Base-by-base conservation (phyloP, 2,113 vertebrate species). In the Python bivittatus region DNA sequence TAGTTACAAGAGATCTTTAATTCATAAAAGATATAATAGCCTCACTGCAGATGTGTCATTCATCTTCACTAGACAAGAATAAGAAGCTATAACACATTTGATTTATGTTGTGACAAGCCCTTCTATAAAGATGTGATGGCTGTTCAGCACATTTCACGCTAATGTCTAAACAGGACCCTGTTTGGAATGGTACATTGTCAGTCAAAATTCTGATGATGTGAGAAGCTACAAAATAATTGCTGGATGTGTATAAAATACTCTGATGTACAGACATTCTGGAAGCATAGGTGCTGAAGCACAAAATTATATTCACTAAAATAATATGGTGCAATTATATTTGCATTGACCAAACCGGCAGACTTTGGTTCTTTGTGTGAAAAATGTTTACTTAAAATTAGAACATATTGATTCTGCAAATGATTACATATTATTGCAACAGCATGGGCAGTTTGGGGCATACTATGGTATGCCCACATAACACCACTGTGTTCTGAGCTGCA, bases 41-140 rank as follows among this genome's bases (percentile, higher is more conserved):
- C 79, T 94, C 87, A 25, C 54, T 89, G 88, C 22, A 93, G 90
- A 92, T 61, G 83, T 0, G 2, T 20, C 25, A 87, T n/a, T 95
- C 94, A 93, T 88, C 42, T 96, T 94, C 93, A 88, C 88, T 91
- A 90, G 91, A 57, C 89, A 89, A 89, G 93, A 84, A 64, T 87
- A 90, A 88, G 84, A 72, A 93, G 89, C 84, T 57, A 20, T 90
- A 94, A 94, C 11, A 4, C 83, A 91, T 93, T 68, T 96, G 94
- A 93, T 88, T 29, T 96, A 85, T 96, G 96, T 96, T 96, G 93
- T 96, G 96, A 97, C 96, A 97, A 95, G 86, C 53, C 88, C 0
- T 93, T 90, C 57, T 95, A 57, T 92, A 91, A 95, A 86, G 93
- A 95, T 84, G 85, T 56, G 91, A 86, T 93, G 94, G 94, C 92